Conservation (phyloP, 2,797 vertebrate species). For the Tenualosa ilisha region DNA sequence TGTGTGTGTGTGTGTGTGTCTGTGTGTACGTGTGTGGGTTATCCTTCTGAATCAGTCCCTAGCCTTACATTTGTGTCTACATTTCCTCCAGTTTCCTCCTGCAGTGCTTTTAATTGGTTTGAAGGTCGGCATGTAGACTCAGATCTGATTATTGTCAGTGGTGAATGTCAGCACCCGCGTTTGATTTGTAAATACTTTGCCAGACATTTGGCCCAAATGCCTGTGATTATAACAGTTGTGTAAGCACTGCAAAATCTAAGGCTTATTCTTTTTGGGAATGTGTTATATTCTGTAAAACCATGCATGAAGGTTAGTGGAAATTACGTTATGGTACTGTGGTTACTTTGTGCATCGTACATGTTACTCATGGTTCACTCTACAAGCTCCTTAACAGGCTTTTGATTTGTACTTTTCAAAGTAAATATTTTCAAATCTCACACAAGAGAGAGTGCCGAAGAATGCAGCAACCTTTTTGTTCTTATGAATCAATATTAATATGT, state of each 20-base stretch:
- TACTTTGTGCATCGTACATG: background rate
- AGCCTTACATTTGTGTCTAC: slow-evolving; percentile 20
- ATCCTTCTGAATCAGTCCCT: background rate
- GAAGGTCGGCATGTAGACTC: slow-evolving; percentile 45
- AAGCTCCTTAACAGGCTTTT: background rate
- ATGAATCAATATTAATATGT: background rate
- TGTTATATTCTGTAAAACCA: background rate
- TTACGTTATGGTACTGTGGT: no score
- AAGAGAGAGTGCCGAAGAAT: background rate
- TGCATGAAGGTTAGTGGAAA: background rate
- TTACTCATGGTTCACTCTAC: background rate
- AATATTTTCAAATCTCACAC: no score
- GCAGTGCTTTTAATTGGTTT: slow-evolving; percentile 49
- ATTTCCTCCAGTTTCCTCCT: background rate
- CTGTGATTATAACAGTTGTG: background rate
- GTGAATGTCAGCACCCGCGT: slow-evolving; percentile 4
- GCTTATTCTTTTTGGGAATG: background rate
- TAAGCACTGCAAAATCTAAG: background rate
- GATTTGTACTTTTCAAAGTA: background rate
- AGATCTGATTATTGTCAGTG: slow-evolving; percentile 20
- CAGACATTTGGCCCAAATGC: slow-evolving; percentile 2
- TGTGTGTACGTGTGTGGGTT: background rate
- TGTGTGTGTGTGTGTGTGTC: background rate
- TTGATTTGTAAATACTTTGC: slow-evolving; percentile 16
- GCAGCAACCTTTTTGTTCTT: background rate